Base-by-base conservation (phyloP, 2,113 vertebrate genomes). In the Mohoua ochrocephala region DNA sequence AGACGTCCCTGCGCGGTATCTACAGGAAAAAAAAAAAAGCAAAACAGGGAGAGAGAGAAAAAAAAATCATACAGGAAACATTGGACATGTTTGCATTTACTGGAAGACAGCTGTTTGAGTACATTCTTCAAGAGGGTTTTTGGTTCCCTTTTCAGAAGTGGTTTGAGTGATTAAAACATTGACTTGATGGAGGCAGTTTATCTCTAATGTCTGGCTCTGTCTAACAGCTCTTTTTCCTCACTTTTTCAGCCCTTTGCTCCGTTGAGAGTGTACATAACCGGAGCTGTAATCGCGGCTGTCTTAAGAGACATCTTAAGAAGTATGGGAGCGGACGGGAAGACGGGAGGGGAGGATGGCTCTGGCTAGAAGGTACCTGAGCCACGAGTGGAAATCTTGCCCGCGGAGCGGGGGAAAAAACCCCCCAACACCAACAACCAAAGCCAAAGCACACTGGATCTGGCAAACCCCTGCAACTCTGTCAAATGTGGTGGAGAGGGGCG, bases 21-120 rank as follows among this genome's bases (percentile, higher is more conserved):
- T 57, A 65, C 24, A 57, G 28, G 15, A 3, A 30, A 61, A 65
- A 49, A 61, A 59, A 49, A 41, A 64, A 71, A 47, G 13, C 6
- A 9, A 35, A 7, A 19, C 6, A 13, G 22, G 4, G 22, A 23
- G 60, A 50, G 45, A 23, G 28, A 21, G 8, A 9, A 30, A 84
- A 57, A 74, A 78, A 93, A 78, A 41, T 56, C 33, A 39, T 78
- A 93, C 87, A 95, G 95, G 94, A 97, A 97, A 92, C 82, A 89
- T 76, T 93, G 95, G 89, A 97, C 95, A 92, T 97, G 92, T 96
- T 95, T 93, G 91, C 60, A 89, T 96, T 96, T 82, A 92, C 95
- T 92, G 94, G 84, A 95, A 96, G 92, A 94, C 97, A 97, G 94
- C 95, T 95, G 91, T 94, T 91, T 82, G 64, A 88, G 69, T 85